Conservation (phyloP, 1,140 invertebrate genomes). For the Megathymus violae region DNA sequence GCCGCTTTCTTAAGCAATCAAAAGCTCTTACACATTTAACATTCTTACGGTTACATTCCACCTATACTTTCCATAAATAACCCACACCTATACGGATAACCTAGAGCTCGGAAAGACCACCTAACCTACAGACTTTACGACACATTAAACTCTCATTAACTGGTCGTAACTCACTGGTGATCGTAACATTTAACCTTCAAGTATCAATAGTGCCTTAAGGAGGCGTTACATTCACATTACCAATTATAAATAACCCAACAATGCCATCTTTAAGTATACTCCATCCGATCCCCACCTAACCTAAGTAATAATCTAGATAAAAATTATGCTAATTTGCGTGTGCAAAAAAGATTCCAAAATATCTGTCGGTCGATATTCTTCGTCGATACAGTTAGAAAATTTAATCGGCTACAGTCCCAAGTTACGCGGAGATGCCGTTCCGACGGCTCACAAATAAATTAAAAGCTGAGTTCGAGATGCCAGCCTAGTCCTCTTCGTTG, state of each 20-base stretch:
- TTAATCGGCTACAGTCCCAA: slow-evolving; percentile 20
- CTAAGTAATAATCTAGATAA: slow-evolving; percentile 68
- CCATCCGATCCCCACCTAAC: slow-evolving; percentile 73
- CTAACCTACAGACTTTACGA: slow-evolving; percentile 67
- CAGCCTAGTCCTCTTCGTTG: slow-evolving; percentile 69
- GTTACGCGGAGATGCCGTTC: slow-evolving; percentile 2
- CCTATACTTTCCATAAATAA: slow-evolving; percentile 76
- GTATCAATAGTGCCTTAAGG: slow-evolving; percentile 55
- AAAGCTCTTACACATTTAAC: slow-evolving; percentile 64
- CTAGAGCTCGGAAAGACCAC: slow-evolving; percentile 69
- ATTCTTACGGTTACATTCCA: slow-evolving; percentile 37
- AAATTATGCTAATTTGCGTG: slow-evolving; percentile 68
- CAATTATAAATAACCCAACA: slow-evolving; percentile 70
- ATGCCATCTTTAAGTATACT: slow-evolving; percentile 72
- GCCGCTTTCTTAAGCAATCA: slow-evolving; percentile 56
- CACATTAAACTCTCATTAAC: slow-evolving; percentile 45
- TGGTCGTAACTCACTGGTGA: slow-evolving; percentile 54
- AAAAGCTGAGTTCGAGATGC: slow-evolving; percentile 3
- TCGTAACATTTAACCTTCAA: slow-evolving; percentile 62
- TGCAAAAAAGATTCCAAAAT: slow-evolving; percentile 72
- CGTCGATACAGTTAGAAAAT: slow-evolving; percentile 37
- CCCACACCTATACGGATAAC: slow-evolving; percentile 78
- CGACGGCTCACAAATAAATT: slow-evolving; percentile 19
- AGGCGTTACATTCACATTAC: slow-evolving; percentile 68
- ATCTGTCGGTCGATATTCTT: slow-evolving; percentile 57